These are phyloP conservation scores for Rattus rattus DNA, from an alignment of 2,113 vertebrate species.

Conservation along the genomic window DNA sequence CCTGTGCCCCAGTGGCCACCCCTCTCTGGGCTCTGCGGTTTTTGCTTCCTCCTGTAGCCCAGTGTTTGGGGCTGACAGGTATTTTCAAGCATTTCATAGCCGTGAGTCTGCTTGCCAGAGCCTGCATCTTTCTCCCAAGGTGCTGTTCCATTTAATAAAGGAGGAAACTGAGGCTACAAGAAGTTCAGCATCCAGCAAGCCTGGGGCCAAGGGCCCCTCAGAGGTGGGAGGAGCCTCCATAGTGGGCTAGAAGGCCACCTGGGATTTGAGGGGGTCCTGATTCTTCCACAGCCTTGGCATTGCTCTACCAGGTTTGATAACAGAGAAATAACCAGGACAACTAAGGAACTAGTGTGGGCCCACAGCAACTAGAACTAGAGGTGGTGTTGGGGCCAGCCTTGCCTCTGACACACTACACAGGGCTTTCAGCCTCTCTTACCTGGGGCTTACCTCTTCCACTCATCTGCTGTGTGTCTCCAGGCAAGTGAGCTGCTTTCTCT, in stretches of 20 bases:
- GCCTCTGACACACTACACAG: not conserved
- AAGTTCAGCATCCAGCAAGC: not conserved
- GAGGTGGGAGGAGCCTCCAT: not conserved
- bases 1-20: not conserved
- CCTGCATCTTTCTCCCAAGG: fast-evolving
- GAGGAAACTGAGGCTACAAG: not conserved
- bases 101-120: not conserved
- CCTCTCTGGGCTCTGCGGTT: not conserved
- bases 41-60: not conserved
- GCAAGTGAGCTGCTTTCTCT: not conserved
- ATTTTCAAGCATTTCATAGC: not conserved
- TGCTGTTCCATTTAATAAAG: not conserved
- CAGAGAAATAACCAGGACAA: not conserved
- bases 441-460: not conserved
- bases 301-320: not conserved
- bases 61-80: not conserved
- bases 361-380: not conserved
- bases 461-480: not conserved
- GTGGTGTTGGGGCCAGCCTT: not conserved
- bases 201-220: not conserved
- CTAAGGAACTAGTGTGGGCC: not conserved
- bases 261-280: not conserved
- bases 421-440: not conserved
- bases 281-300: not conserved
- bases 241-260: not conserved